Base-by-base conservation (phyloP, 2,888 invertebrate species). In the Heliconius charithonia region DNA sequence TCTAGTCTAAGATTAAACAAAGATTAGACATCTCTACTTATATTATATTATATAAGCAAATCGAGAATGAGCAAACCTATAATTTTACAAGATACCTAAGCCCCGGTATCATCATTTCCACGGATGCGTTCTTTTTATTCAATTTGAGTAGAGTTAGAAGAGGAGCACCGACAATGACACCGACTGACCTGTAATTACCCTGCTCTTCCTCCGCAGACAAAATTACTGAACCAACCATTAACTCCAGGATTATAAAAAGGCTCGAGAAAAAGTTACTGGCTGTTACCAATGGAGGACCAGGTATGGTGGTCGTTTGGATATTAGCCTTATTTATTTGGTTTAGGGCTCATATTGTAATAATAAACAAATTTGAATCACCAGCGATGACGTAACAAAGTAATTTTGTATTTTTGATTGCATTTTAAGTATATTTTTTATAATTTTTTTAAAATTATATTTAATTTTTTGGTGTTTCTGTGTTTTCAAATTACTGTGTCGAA, bases 221-320 rank as follows among this genome's bases (percentile, higher is more conserved):
- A 94, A 94, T 94, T 94, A 94, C 93, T 85, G 86, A 88, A 86
- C 91, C 93, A 93, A 93, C 92, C 93, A 90, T 91, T 92, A 92
- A 89, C 89, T 63, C 90, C 90, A 86, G 86, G 87, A 88, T 89
- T 92, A 92, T 92, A 93, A 93, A 93, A 93, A 93, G 89, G 84
- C 85, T 73, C 74, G 69, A 71, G 73, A 93, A 92, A 91, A 93
- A 90, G 88, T 83, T 85, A 85, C 89, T 89, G 87, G 78, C 83
- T 85, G 83, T 82, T 86, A 87, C 93, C 92, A 92, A 92, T 93
- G 85, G 87, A 84, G 84, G 84, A 81, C 83, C 80, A 79, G 78
- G 74, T 76, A 71, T 67, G 37, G 41, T 76, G 79, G 66, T 78
- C 84, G 86, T 82, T 83, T 83, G 79, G 87, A 86, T 83, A 82